phyloP scores from a whole-genome alignment of 1,140 invertebrate genomes.

The Solenopsis fugax region DNA sequence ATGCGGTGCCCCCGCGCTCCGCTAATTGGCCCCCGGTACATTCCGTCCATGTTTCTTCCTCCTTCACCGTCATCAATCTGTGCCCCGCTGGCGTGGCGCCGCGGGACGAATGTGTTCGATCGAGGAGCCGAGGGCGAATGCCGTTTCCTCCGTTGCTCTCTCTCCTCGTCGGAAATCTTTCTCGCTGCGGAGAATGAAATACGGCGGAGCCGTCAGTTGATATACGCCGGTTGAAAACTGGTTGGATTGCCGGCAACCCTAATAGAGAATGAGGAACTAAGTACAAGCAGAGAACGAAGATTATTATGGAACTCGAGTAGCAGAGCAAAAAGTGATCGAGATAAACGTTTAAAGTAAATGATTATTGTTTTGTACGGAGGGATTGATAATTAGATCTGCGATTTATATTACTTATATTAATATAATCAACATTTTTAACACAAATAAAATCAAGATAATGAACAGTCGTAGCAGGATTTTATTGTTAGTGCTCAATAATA shows the following conservation, averaged over 20 bases:
- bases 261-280: constrained; percentile 6
- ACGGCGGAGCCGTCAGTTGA: constrained; percentile 22
- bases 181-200: constrained; percentile 45
- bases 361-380: neutral
- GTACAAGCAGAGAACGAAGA: neutral
- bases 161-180: neutral
- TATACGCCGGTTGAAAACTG: constrained; percentile 36
- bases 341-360: neutral
- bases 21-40: constrained; percentile 58
- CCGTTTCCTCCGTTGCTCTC: neutral
- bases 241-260: neutral
- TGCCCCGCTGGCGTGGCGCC: constrained; percentile 14
- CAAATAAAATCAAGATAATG: too few relatives aligned
- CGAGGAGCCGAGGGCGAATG: neutral
- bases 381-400: neutral
- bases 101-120: constrained; percentile 41
- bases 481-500: too few relatives aligned
- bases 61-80: constrained; percentile 11
- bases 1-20: constrained; percentile 60
- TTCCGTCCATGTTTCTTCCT: constrained; percentile 49
- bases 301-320: neutral
- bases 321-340: neutral
- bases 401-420: neutral
- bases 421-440: neutral
- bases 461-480: too few relatives aligned